Evolutionary conservation across 2,797 vertebrate genomes (phyloP).

Genomic region (Diplodus sargus): DNA sequence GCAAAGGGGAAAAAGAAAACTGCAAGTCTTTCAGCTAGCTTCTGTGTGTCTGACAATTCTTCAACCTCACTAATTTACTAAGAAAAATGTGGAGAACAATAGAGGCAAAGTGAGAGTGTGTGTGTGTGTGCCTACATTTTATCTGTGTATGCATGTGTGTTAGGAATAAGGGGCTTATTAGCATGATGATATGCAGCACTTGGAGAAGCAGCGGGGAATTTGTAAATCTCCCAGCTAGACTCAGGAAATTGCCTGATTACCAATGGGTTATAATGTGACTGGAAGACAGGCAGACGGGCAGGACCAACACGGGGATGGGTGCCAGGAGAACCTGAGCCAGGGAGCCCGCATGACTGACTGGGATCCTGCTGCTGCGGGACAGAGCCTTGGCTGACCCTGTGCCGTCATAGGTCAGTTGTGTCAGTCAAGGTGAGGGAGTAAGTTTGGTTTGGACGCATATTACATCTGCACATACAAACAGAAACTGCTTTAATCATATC

Average conservation of each 20-base stretch:
- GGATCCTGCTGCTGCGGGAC: slow-evolving; percentile 40
- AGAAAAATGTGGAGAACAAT: background rate
- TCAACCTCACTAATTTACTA: slow-evolving; percentile 10
- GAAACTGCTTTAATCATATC: slow-evolving; percentile 11
- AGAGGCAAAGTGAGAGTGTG: background rate
- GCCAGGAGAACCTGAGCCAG: slow-evolving; percentile 51
- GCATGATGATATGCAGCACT: slow-evolving; percentile 31
- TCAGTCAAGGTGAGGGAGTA: slow-evolving; percentile 10
- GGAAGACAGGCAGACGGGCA: slow-evolving; percentile 33
- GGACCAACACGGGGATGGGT: slow-evolving; percentile 31
- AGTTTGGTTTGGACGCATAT: slow-evolving; percentile 1
- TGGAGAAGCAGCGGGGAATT: slow-evolving; percentile 34
- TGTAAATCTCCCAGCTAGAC: slow-evolving; percentile 54
- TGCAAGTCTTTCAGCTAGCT: slow-evolving; percentile 17
- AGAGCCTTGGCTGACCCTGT: slow-evolving; percentile 12
- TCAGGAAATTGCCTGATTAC: slow-evolving; percentile 58
- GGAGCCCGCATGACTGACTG: slow-evolving; percentile 32
- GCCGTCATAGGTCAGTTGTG: slow-evolving; percentile 27
- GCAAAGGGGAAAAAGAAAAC: background rate
- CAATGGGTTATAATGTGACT: slow-evolving; percentile 45
- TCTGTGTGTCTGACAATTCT: slow-evolving; percentile 18
- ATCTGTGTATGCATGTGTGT: background rate
- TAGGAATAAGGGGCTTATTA: background rate
- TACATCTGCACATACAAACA: slow-evolving; percentile 4
- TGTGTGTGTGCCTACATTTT: background rate